Evolutionary conservation across 2,113 vertebrate species (phyloP).

Genomic region (Pardalotus punctatus): DNA sequence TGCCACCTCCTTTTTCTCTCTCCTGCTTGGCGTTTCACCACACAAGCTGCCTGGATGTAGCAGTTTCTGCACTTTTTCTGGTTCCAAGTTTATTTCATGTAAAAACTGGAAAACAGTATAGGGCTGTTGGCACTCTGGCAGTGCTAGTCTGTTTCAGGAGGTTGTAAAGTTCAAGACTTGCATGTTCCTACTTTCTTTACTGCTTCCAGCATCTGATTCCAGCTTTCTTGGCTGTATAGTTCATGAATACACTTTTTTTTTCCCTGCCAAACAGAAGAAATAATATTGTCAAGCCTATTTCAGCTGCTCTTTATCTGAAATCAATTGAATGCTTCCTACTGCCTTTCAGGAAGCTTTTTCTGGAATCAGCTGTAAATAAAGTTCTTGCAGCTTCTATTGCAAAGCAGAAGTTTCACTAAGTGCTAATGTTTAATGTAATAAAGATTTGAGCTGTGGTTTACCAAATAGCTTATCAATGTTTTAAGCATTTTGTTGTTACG

Average conservation of each 20-base stretch:
- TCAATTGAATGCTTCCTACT: conserved; percentile 14
- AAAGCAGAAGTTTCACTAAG: not conserved
- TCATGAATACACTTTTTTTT: not conserved
- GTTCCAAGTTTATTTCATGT: not conserved
- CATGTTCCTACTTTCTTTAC: not conserved
- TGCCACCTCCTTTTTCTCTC: not conserved
- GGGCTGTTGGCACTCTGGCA: not conserved
- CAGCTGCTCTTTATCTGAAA: conserved; percentile 6
- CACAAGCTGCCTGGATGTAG: not conserved
- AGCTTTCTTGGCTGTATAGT: not conserved
- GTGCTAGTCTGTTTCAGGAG: not conserved
- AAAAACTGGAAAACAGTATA: not conserved
- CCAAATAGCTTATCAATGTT: not conserved
- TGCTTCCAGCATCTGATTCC: not conserved
- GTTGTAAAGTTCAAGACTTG: not conserved
- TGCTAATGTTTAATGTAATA: not conserved
- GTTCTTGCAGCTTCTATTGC: not conserved
- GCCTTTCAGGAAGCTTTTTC: conserved; percentile 21
- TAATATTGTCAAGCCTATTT: not conserved
- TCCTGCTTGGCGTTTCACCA: rapidly evolving
- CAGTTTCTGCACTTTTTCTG: not conserved
- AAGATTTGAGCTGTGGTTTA: not conserved
- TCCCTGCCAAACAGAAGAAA: not conserved
- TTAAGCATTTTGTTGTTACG: not conserved
- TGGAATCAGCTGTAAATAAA: not conserved